These are phyloP conservation scores for Cyaniris semiargus DNA, from an alignment of 2,888 invertebrate species.

Conservation along the genomic window DNA sequence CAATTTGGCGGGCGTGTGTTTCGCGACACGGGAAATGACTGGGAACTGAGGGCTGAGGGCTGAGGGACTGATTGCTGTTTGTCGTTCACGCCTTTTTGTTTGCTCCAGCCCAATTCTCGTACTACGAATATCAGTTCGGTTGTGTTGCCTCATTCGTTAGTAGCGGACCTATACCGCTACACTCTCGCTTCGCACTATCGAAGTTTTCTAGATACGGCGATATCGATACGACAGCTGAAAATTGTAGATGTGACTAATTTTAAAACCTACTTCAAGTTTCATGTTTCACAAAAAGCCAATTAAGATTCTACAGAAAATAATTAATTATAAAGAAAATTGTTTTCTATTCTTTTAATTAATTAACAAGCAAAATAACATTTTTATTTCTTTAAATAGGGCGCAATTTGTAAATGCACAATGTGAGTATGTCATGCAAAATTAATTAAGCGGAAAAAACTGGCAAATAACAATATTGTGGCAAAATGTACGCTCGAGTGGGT, in stretches of 20 bases:
- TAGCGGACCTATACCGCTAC: too few relatives aligned
- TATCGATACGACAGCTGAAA: too few relatives aligned
- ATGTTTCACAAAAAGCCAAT: too few relatives aligned
- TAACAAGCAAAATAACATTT: neutral
- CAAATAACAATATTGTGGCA: slow-evolving; percentile 4
- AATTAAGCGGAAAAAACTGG: slow-evolving; percentile 2
- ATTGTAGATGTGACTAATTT: too few relatives aligned
- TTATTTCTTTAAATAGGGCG: neutral
- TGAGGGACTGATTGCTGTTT: slow-evolving; percentile 37
- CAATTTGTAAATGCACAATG: slow-evolving; percentile 16
- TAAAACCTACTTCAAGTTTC: too few relatives aligned
- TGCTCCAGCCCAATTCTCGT: neutral
- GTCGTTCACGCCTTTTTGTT: slow-evolving; percentile 18
- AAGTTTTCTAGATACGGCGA: too few relatives aligned
- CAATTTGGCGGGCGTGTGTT: slow-evolving; percentile 67
- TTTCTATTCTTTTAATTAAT: neutral
- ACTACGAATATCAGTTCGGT: neutral
- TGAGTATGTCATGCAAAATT: slow-evolving; percentile 15
- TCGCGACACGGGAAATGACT: slow-evolving; percentile 53
- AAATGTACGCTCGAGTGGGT: slow-evolving; percentile 13
- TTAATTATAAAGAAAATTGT: neutral
- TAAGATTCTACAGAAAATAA: too few relatives aligned
- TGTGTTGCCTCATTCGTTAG: neutral
- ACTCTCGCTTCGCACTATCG: too few relatives aligned
- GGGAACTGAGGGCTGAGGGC: slow-evolving; percentile 25